A percentile compares a stretch with the other conserved stretches of the same genome.
phyloP scores from a whole-genome alignment of 2,888 invertebrate genomes.

The Apoderus coryli region DNA sequence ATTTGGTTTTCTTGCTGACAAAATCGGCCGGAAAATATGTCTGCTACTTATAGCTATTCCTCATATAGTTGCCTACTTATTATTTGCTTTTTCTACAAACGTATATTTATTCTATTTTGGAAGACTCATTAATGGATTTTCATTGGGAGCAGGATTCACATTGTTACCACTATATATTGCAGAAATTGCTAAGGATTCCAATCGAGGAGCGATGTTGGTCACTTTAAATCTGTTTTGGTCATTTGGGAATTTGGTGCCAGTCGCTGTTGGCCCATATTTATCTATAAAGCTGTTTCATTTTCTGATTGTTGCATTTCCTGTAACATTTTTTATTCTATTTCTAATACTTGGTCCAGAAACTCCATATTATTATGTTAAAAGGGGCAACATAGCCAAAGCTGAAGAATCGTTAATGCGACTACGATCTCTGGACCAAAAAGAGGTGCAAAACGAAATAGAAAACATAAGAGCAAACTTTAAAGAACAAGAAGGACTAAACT shows the following conservation, averaged over 20 bases:
- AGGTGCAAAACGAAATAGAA: slow-evolving; percentile 46
- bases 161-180: slow-evolving; percentile 72
- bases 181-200: slow-evolving; percentile 65
- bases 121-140: slow-evolving; percentile 44
- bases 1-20: slow-evolving; percentile 10
- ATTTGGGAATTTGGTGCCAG: slow-evolving; percentile 14
- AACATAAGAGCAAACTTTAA: slow-evolving; percentile 19
- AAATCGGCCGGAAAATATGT: slow-evolving; percentile 49
- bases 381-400: slow-evolving; percentile 43
- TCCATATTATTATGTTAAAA: slow-evolving; percentile 29
- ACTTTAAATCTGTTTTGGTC: slow-evolving; percentile 48
- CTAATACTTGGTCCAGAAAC: slow-evolving; percentile 17
- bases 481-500: slow-evolving; percentile 12
- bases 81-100: slow-evolving; percentile 12
- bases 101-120: slow-evolving; percentile 33
- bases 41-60: slow-evolving; percentile 47
- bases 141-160: slow-evolving; percentile 51
- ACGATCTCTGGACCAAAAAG: slow-evolving; percentile 43
- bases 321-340: slow-evolving; percentile 14
- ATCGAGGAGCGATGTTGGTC: slow-evolving; percentile 50
- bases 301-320: slow-evolving; percentile 12
- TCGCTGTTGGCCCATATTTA: slow-evolving; percentile 16
- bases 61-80: slow-evolving; percentile 36
- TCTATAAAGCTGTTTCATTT: slow-evolving; percentile 13
- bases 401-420: slow-evolving; percentile 47